These are phyloP conservation scores for Morus bassanus DNA, from an alignment of 2,797 vertebrate species.

Conservation along the genomic window DNA sequence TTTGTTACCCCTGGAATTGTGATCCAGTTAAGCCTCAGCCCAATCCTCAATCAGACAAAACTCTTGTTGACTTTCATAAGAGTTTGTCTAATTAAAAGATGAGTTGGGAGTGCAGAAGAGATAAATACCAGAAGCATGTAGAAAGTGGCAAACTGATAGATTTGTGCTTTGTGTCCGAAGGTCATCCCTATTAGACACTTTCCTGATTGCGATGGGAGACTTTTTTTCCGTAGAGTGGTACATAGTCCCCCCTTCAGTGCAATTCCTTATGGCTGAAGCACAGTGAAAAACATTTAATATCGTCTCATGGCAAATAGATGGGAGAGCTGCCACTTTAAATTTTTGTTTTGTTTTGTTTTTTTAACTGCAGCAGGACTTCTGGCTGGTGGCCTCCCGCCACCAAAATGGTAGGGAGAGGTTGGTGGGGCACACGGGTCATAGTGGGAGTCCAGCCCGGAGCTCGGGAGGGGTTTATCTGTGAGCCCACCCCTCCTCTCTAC, in stretches of 20 bases:
- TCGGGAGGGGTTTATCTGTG: not conserved
- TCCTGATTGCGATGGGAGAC: conserved; percentile 63
- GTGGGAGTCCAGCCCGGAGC: not conserved
- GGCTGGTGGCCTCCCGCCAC: not conserved
- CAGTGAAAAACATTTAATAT: not conserved
- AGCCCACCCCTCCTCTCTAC: not conserved
- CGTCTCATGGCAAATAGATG: not conserved
- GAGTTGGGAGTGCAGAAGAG: conserved; percentile 46
- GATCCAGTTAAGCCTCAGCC: conserved; percentile 35
- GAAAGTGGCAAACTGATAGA: conserved; percentile 53
- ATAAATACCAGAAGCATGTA: conserved; percentile 57
- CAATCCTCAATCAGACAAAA: conserved; percentile 43
- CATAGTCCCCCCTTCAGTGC: conserved; percentile 26
- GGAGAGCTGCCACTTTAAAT: not conserved
- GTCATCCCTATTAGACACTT: conserved; percentile 58
- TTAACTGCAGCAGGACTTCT: not conserved
- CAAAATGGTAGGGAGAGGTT: not conserved
- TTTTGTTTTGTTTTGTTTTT: not conserved
- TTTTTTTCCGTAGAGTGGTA: conserved; percentile 47
- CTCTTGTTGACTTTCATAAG: conserved; percentile 63
- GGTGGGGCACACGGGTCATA: not conserved
- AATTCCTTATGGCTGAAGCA: conserved; percentile 34
- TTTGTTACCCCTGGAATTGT: conserved; percentile 23
- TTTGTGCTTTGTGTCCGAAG: conserved; percentile 66
- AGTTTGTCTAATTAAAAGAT: conserved; percentile 62